Evolutionary conservation across 2,888 invertebrate species (phyloP).

Genomic region (Phengaris alcon): DNA sequence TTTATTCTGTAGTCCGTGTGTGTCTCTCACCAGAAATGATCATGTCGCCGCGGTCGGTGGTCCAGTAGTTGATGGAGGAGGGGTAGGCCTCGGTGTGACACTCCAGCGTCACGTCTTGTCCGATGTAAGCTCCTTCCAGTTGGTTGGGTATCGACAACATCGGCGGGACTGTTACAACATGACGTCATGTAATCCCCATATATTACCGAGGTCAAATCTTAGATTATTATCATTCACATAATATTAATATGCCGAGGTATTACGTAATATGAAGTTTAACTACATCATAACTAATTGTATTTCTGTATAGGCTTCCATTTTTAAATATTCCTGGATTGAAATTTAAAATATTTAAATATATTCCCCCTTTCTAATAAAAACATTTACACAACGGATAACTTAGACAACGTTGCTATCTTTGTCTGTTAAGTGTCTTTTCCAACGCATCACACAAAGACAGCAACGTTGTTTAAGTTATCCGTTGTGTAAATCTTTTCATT

Average conservation of each 20-base stretch:
- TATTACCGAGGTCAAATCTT: background rate
- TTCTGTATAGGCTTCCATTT: background rate
- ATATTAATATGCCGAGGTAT: background rate
- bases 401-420: too few relatives aligned
- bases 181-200: constrained; percentile 10
- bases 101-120: constrained; percentile 92
- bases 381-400: too few relatives aligned
- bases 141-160: constrained; percentile 97
- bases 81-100: constrained; percentile 96
- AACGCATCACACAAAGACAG: too few relatives aligned
- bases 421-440: too few relatives aligned
- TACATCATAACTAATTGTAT: background rate
- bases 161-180: constrained; percentile 86
- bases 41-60: constrained; percentile 94
- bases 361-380: too few relatives aligned
- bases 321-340: background rate
- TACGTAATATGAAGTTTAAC: background rate
- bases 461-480: too few relatives aligned
- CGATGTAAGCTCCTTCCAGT: constrained; percentile 92
- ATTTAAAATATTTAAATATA: background rate
- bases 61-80: constrained; percentile 96
- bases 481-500: too few relatives aligned
- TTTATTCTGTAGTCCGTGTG: background rate
- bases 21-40: constrained; percentile 89
- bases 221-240: too few relatives aligned